Percentiles rank a stretch among this genome's conserved stretches.
These are phyloP conservation scores for Dusona sp. DNA, from an alignment of 2,888 invertebrate genomes.

Conservation along the genomic window DNA sequence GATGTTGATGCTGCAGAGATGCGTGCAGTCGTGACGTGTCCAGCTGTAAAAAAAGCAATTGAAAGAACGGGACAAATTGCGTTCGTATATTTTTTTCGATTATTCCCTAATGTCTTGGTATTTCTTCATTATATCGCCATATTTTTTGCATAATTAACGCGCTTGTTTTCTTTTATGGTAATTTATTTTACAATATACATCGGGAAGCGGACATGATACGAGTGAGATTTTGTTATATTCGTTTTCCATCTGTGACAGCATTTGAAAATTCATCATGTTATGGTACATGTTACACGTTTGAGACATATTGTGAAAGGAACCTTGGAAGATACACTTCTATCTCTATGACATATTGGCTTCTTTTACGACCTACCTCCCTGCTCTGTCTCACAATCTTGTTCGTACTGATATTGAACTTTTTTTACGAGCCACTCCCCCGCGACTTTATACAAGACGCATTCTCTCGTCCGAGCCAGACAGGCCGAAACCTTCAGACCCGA, in stretches of 20 bases:
- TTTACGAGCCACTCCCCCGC: slow-evolving; percentile 5
- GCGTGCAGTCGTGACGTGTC: slow-evolving; percentile 21
- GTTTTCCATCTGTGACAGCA: not conserved
- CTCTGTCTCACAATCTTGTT: slow-evolving; percentile 58
- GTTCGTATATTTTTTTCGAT: slow-evolving; percentile 44
- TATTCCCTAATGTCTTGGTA: not conserved
- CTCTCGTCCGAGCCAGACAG: slow-evolving; percentile 6
- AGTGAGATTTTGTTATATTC: not conserved
- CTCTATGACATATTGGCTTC: slow-evolving; percentile 22
- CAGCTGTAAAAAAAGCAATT: slow-evolving; percentile 36
- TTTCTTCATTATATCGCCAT: not conserved
- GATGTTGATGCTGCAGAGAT: slow-evolving; percentile 11
- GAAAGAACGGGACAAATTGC: slow-evolving; percentile 62
- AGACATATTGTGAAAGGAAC: slow-evolving; percentile 11
- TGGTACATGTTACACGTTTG: slow-evolving; percentile 3
- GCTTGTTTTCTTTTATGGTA: not conserved
- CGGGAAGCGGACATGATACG: not conserved
- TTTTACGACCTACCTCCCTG: slow-evolving; percentile 53
- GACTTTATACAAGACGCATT: not conserved
- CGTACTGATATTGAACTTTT: slow-evolving; percentile 61
- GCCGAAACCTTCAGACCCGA: not conserved
- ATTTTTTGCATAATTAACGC: not conserved
- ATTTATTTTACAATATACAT: not conserved
- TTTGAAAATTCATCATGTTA: not conserved
- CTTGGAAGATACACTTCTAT: slow-evolving; percentile 17